These are phyloP conservation scores for Nasonovia ribisnigri DNA, from an alignment of 2,888 invertebrate genomes.

Conservation along the genomic window DNA sequence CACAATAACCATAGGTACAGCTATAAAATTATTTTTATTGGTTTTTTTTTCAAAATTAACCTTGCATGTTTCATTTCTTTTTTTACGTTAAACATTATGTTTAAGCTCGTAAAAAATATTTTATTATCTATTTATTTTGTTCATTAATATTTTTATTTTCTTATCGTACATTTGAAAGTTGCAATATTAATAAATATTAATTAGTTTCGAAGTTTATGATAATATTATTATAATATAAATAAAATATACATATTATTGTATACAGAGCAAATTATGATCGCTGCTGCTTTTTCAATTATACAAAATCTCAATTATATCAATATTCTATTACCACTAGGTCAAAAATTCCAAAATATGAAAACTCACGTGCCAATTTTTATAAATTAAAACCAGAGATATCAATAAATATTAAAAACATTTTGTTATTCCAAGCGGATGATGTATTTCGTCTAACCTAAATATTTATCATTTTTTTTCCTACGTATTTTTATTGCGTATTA, in stretches of 20 bases:
- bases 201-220: too few relatives aligned
- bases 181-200: background rate
- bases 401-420: background rate
- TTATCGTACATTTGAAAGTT: background rate
- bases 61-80: background rate
- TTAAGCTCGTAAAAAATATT: background rate
- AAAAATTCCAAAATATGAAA: background rate
- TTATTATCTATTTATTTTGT: background rate
- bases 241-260: background rate
- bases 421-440: background rate
- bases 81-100: background rate
- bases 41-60: background rate
- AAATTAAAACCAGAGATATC: background rate
- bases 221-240: background rate
- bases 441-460: background rate
- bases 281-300: background rate
- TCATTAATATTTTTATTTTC: background rate
- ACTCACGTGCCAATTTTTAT: background rate
- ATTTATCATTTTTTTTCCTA: background rate
- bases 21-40: background rate
- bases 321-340: background rate
- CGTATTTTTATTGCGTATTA: background rate
- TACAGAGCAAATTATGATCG: background rate
- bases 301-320: background rate
- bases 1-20: background rate